A percentile compares a stretch with the other conserved stretches of the same genome.
phyloP scores from a whole-genome alignment of 2,113 vertebrate species.

The Peromyscus maniculatus region DNA sequence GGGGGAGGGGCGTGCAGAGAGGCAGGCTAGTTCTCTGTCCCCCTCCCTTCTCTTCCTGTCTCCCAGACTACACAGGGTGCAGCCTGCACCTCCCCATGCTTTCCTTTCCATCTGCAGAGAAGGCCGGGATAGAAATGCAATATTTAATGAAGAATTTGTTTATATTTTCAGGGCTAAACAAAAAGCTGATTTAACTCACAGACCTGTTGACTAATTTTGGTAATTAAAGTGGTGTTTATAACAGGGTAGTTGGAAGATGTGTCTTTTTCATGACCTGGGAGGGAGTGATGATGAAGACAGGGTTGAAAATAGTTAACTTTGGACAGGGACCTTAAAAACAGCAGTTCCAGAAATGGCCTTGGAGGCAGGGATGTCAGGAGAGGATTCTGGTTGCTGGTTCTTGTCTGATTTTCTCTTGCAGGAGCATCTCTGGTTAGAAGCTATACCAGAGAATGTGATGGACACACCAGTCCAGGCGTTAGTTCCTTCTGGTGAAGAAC shows the following conservation, averaged over 20 bases:
- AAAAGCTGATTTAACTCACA: slow-evolving; percentile 6
- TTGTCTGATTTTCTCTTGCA: not conserved
- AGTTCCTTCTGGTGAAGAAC: not conserved
- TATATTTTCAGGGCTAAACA: slow-evolving; percentile 50
- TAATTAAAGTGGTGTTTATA: not conserved
- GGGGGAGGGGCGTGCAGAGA: not conserved
- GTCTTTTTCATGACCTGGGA: not conserved
- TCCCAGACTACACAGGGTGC: not conserved
- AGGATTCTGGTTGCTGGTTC: too few species aligned
- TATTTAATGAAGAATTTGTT: slow-evolving; percentile 36
- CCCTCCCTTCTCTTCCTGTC: not conserved
- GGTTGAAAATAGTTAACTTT: not conserved
- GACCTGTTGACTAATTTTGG: not conserved
- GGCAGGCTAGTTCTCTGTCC: not conserved
- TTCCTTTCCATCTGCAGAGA: slow-evolving; percentile 6
- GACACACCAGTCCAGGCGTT: not conserved
- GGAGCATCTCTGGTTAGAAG: not conserved
- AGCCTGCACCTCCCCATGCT: not conserved
- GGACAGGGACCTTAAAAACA: not conserved
- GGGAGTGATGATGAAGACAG: not conserved
- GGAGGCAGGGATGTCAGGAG: not conserved
- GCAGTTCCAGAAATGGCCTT: not conserved
- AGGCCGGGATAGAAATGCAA: not conserved
- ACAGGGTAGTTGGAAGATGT: not conserved
- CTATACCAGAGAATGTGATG: too few species aligned